Conservation (phyloP, 2,113 vertebrate genomes). For the Semnornis frantzii region DNA sequence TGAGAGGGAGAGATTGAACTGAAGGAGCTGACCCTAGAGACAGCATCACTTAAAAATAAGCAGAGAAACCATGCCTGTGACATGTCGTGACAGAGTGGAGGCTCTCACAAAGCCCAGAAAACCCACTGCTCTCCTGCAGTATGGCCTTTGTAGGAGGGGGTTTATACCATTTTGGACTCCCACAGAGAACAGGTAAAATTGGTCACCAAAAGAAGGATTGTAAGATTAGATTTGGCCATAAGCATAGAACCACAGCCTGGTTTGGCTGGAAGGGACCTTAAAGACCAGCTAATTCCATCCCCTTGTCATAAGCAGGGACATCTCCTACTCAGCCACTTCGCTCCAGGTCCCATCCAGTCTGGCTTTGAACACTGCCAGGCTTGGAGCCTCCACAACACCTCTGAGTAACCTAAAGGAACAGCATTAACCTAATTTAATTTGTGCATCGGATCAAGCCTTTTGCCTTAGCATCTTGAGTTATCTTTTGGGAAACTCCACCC, state of each 20-base stretch:
- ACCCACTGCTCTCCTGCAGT: neutral
- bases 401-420: neutral
- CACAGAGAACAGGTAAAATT: neutral
- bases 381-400: too few species aligned
- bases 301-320: too few species aligned
- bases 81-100: neutral
- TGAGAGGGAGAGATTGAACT: constrained; percentile 16
- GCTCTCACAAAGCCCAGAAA: neutral
- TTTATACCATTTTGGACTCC: neutral
- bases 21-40: constrained; percentile 1
- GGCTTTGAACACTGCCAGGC: too few species aligned
- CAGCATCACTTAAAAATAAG: neutral
- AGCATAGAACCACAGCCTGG: neutral
- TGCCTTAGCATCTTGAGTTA: neutral
- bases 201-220: neutral
- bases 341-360: too few species aligned
- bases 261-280: too few species aligned
- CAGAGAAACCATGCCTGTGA: neutral
- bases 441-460: neutral
- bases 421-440: neutral
- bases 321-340: too few species aligned
- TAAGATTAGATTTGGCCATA: neutral
- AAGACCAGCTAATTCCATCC: too few species aligned
- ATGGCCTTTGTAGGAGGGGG: neutral
- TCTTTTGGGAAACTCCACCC: neutral